Conservation (phyloP, 2,113 vertebrate genomes). For the Syngnathus floridae region DNA sequence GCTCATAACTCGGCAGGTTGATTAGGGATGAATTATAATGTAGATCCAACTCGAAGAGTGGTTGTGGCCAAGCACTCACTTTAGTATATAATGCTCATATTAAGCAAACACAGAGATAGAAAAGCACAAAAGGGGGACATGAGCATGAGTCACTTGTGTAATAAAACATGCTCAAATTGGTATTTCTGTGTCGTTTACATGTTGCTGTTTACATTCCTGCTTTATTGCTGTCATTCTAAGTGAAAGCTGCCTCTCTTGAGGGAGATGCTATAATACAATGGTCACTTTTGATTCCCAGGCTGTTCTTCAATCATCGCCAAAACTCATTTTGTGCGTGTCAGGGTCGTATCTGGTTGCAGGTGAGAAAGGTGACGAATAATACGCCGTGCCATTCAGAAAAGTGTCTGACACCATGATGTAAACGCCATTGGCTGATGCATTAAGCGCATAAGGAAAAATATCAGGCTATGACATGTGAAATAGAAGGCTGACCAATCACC, state of each 20-base stretch:
- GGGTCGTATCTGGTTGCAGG: slow-evolving; percentile 27
- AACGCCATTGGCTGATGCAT: slow-evolving; percentile 61
- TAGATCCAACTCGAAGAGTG: slow-evolving; percentile 43
- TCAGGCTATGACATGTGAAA: slow-evolving; percentile 69
- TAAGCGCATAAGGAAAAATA: slow-evolving; percentile 60
- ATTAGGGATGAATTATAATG: slow-evolving; percentile 67
- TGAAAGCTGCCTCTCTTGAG: neutral
- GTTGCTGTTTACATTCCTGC: neutral
- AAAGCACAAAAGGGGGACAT: slow-evolving; percentile 11
- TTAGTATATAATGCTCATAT: slow-evolving; percentile 34
- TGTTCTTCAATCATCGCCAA: slow-evolving; percentile 22
- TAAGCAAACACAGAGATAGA: slow-evolving; percentile 12
- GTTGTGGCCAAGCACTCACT: slow-evolving; percentile 35
- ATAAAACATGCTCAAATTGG: neutral
- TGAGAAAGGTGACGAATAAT: slow-evolving; percentile 39
- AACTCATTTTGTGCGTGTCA: slow-evolving; percentile 26
- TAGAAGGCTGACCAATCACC: slow-evolving; percentile 52
- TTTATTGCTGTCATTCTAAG: neutral
- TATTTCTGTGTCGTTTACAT: neutral
- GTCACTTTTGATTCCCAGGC: slow-evolving; percentile 22
- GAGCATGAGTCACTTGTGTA: slow-evolving; percentile 9
- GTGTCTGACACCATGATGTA: slow-evolving; percentile 52
- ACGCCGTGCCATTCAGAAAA: slow-evolving; percentile 40
- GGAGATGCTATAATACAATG: neutral
- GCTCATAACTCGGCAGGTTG: slow-evolving; percentile 64